phyloP scores from a whole-genome alignment of 2,888 invertebrate genomes.

The Oscheius sp. region DNA sequence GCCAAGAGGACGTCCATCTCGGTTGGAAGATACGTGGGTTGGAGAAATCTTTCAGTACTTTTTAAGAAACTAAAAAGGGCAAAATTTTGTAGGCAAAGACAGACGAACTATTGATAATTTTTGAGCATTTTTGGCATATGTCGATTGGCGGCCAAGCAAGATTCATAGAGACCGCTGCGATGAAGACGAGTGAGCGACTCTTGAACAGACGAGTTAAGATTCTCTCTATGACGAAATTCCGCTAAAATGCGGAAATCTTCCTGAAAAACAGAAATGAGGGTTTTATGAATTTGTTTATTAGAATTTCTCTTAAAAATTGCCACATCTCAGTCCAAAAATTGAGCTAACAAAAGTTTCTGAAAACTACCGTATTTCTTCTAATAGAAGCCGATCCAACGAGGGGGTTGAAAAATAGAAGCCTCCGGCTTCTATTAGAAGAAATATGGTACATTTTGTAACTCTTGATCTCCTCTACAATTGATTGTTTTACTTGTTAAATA shows the following conservation, averaged over 20 bases:
- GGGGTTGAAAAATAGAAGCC: too few species aligned
- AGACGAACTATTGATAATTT: conserved; percentile 45
- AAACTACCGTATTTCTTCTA: too few species aligned
- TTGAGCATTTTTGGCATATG: conserved; percentile 35
- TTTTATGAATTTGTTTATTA: too few species aligned
- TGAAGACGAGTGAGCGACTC: conserved; percentile 18
- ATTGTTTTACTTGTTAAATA: too few species aligned
- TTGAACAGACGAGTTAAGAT: conserved; percentile 27
- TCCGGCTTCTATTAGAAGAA: too few species aligned
- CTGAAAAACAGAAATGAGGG: neutral
- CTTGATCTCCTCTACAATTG: too few species aligned
- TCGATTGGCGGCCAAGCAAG: conserved; percentile 30
- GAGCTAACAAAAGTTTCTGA: too few species aligned
- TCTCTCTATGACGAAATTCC: conserved; percentile 39
- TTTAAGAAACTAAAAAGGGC: conserved; percentile 35
- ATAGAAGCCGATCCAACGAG: too few species aligned
- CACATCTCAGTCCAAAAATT: too few species aligned
- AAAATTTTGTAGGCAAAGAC: too few species aligned
- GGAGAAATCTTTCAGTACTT: conserved; percentile 38
- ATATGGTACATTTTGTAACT: too few species aligned
- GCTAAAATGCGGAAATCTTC: conserved; percentile 31
- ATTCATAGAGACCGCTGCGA: conserved; percentile 37
- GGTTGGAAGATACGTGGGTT: conserved; percentile 34
- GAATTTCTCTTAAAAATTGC: too few species aligned
- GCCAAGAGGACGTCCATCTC: conserved; percentile 48